Conservation (phyloP, 37 sponge, comb jelly and placozoan species). For the Ianthella basta region DNA sequence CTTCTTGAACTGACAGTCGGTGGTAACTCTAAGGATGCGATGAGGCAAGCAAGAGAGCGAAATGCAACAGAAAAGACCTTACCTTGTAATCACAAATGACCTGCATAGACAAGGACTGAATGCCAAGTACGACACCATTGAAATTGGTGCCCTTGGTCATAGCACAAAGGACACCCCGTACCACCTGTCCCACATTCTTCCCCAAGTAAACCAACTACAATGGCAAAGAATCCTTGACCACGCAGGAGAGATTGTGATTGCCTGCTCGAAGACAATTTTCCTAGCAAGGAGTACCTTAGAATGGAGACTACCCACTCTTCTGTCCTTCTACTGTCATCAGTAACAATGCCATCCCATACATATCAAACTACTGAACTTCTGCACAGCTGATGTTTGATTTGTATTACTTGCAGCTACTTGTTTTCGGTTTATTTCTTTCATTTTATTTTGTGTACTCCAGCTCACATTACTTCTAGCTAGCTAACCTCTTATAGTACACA, state of each 20-base stretch:
- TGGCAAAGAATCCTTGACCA: not conserved
- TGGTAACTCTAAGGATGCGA: constrained; percentile 13
- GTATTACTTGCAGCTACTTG: too few species aligned
- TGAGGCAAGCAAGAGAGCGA: constrained; percentile 21
- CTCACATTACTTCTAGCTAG: too few species aligned
- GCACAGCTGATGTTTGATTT: too few species aligned
- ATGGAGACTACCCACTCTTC: not conserved
- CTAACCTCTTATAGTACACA: too few species aligned
- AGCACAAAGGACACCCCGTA: constrained; percentile 31
- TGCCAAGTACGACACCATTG: constrained; percentile 15
- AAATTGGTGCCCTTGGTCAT: constrained; percentile 38
- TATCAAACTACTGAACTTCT: too few species aligned
- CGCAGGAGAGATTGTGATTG: not conserved
- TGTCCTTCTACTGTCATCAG: not conserved
- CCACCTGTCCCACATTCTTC: not conserved
- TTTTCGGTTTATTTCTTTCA: too few species aligned
- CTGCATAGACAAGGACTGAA: not conserved
- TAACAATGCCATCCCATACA: not conserved
- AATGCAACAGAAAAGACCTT: constrained; percentile 6
- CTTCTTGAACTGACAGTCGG: constrained; percentile 28
- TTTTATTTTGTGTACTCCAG: too few species aligned
- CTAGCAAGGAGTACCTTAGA: constrained; percentile 2
- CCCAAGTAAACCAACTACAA: not conserved
- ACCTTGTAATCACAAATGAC: constrained; percentile 6
- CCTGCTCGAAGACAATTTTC: constrained; percentile 9